Conservation (phyloP, 2,888 invertebrate genomes). For the Luperina testacea region DNA sequence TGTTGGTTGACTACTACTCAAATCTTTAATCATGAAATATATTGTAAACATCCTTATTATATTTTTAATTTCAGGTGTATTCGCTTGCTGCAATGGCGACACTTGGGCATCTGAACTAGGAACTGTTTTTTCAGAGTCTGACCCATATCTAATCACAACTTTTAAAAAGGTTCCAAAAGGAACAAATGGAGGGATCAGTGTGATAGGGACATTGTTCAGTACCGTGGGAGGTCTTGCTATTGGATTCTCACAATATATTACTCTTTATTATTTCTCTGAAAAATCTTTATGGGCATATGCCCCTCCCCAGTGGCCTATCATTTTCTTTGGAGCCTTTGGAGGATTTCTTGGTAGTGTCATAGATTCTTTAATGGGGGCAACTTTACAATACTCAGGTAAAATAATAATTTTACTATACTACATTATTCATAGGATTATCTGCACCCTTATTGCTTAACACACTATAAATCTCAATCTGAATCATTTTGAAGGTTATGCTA, state of each 20-base stretch:
- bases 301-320: conserved; percentile 94
- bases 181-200: conserved; percentile 96
- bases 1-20: neutral
- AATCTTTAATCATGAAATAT: neutral
- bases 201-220: conserved; percentile 90
- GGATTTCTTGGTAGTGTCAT: conserved; percentile 95
- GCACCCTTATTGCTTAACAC: neutral
- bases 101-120: conserved; percentile 98
- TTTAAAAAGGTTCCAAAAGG: conserved; percentile 94
- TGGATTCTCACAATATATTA: conserved; percentile 93
- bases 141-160: conserved; percentile 94
- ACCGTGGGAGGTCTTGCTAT: conserved; percentile 92
- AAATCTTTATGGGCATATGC: conserved; percentile 88
- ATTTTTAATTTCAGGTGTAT: conserved; percentile 88
- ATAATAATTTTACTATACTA: neutral
- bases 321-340: conserved; percentile 92
- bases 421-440: neutral
- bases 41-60: neutral
- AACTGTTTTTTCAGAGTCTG: conserved; percentile 91
- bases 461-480: neutral
- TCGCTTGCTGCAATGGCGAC: conserved; percentile 96
- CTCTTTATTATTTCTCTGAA: conserved; percentile 92
- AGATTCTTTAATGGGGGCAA: conserved; percentile 96
- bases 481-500: neutral
- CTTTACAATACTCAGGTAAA: conserved; percentile 95